Base-by-base conservation (phyloP, 2,113 vertebrate genomes). In the Poeciliopsis retropinna region DNA sequence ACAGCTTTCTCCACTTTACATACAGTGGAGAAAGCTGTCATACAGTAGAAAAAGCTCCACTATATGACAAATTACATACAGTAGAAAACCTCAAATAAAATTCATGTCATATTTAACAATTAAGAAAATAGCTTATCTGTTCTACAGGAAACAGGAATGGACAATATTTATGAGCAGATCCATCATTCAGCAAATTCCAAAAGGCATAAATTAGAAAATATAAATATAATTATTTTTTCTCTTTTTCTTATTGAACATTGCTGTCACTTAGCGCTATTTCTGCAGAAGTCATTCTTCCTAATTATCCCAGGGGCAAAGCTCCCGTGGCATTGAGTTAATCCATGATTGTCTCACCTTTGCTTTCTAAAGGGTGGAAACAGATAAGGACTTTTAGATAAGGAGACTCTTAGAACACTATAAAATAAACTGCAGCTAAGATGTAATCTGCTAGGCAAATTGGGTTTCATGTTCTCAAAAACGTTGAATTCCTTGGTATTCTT, bases 241-340 rank as follows among this genome's bases (percentile, higher is more conserved):
- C 34, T 81, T 69, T 71, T 60, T 81, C 70, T 80, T 39, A 0
- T 68, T 75, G 70, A 73, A 83, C 88, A 86, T 75, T 88, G 84
- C 77, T 78, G 79, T 84, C 78, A 78, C 87, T 90, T 89, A 83
- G 66, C 89, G 91, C 85, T 87, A 73, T 80, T 84, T 83, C 79
- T 64, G 60, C 81, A 70, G 51, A 79, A 82, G 81, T 88, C 66
- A 76, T 86, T 92, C 80, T 86, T 83, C 61, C 44, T 85, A 32
- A 74, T 91, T 86, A 90, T 91, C 75, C 61, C 67, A 34, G 81
- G 84, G 86, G 92, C 90, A 93, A 92, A 89, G 86, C 90, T 87
- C 81, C 88, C 71, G 25, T 90, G 89, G 88, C 89, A 90, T 81
- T 82, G 84, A 87, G 80, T 78, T 90, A 88, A 87, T 92, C 85